phyloP scores from a whole-genome alignment of 2,888 invertebrate genomes.

The Pammene aurita region DNA sequence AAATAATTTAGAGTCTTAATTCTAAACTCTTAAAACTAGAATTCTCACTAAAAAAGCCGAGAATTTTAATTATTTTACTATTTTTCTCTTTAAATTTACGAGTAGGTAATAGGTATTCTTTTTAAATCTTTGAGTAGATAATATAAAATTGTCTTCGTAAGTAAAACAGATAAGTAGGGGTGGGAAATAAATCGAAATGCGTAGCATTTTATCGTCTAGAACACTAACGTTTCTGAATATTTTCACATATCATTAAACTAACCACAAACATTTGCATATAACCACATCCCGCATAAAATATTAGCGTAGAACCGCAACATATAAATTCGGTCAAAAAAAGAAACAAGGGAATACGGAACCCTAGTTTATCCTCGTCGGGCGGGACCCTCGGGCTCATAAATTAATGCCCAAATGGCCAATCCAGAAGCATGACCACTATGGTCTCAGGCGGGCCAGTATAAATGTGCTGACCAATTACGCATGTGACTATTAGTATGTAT shows the following conservation, averaged over 20 bases:
- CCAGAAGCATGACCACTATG: neutral
- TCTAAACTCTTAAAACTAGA: too few species aligned
- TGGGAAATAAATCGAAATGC: too few species aligned
- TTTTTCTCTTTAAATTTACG: too few species aligned
- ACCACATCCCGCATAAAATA: slow-evolving; percentile 48
- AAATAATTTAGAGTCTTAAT: too few species aligned
- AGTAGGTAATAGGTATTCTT: too few species aligned
- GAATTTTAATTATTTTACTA: too few species aligned
- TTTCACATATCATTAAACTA: slow-evolving; percentile 4
- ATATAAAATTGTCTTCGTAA: too few species aligned
- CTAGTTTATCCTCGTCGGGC: slow-evolving; percentile 52
- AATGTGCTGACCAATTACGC: too few species aligned
- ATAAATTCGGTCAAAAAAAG: slow-evolving; percentile 67
- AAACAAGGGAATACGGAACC: slow-evolving; percentile 53
- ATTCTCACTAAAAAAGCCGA: too few species aligned
- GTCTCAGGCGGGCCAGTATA: neutral
- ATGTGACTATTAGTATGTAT: neutral
- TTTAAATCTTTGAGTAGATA: too few species aligned
- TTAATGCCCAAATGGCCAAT: slow-evolving; percentile 42
- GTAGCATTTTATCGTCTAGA: neutral
- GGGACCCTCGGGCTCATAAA: slow-evolving; percentile 51
- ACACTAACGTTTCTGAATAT: neutral
- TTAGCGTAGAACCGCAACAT: slow-evolving; percentile 52
- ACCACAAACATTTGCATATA: slow-evolving; percentile 9
- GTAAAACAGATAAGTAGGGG: too few species aligned